Evolutionary conservation across 2,113 vertebrate species (phyloP).

Genomic region (Rhinichthys klamathensis): DNA sequence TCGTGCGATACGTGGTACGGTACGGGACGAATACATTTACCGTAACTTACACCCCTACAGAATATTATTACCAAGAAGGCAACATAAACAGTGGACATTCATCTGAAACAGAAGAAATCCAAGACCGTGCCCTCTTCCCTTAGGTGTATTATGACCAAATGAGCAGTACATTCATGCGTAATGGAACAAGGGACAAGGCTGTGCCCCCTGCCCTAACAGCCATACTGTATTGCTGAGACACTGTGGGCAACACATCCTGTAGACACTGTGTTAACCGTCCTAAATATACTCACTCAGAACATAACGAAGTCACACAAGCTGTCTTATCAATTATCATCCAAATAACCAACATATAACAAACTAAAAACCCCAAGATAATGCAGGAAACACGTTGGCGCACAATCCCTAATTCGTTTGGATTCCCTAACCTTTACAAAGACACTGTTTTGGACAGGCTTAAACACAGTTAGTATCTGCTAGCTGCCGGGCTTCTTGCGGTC

Average conservation of each 20-base stretch:
- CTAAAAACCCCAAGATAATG: neutral
- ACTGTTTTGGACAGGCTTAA: conserved; percentile 36
- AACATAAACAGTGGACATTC: neutral
- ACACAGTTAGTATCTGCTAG: conserved; percentile 8
- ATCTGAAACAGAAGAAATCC: neutral
- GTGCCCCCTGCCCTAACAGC: conserved; percentile 20
- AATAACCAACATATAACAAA: neutral
- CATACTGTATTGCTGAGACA: conserved; percentile 49
- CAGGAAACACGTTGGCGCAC: neutral
- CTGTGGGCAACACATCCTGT: conserved; percentile 45
- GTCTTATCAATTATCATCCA: neutral
- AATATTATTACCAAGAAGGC: neutral
- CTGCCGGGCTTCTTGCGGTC: neutral
- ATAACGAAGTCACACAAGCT: conserved; percentile 29
- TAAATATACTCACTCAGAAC: conserved; percentile 36
- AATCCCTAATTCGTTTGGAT: neutral
- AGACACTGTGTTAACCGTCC: conserved; percentile 28
- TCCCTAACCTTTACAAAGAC: conserved; percentile 25
- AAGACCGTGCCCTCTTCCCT: neutral
- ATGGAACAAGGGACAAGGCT: neutral
- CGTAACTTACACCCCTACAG: no score
- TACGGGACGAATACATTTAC: no score
- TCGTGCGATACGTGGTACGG: no score
- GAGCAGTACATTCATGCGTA: neutral
- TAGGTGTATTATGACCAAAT: neutral